Evolutionary conservation across 2,888 invertebrate species (phyloP), one percentile per base, ranked within the genome.

Genomic region (Platycnemis pennipes): DNA sequence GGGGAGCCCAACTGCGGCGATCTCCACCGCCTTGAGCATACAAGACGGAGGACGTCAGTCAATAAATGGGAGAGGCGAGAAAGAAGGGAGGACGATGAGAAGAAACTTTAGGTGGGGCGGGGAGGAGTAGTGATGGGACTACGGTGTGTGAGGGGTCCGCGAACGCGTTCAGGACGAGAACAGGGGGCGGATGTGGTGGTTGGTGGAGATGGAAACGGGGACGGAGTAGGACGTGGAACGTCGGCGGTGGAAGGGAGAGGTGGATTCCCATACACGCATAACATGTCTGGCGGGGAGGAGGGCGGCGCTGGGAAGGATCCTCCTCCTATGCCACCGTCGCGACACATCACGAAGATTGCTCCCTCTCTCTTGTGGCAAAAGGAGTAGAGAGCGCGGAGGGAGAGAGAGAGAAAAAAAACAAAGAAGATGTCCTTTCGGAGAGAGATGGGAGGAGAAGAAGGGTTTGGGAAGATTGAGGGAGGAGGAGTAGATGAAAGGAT

Each of bases 21-120:
- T 77, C n/a, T 77, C n/a, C 77, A 26, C 4, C 77, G 26, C 77
- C n/a, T 19, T 31, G 13, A n/a, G 26, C n/a, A 11, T 77, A n/a
- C n/a, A n/a, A n/a, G n/a, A n/a, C n/a, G n/a, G n/a, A n/a, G n/a
- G 77, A 46, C 87, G 87, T 87, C 87, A 87, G 87, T 87, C 87
- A 87, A 77, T 77, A 77, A 77, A 3, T 31, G 77, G 63, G 53
- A 1, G n/a, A 63, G 86, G 5, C 87, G 46, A 45, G 44, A 46
- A 45, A 22, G 45, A 26, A 45, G 45, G 13, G 45, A 87, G 87
- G 46, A 13, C 8, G 45, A 87, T n/a, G 87, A 46, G 26, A 31
- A 77, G 77, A 13, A n/a, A 77, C n/a, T n/a, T n/a, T n/a, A n/a
- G n/a, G n/a, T n/a, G n/a, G n/a, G n/a, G n/a, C n/a, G 2, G 77